A percentile compares a stretch with the other conserved stretches of the same genome.
These are phyloP conservation scores for Ganaspis sp. DNA, from an alignment of 1,140 invertebrate genomes.

Conservation along the genomic window DNA sequence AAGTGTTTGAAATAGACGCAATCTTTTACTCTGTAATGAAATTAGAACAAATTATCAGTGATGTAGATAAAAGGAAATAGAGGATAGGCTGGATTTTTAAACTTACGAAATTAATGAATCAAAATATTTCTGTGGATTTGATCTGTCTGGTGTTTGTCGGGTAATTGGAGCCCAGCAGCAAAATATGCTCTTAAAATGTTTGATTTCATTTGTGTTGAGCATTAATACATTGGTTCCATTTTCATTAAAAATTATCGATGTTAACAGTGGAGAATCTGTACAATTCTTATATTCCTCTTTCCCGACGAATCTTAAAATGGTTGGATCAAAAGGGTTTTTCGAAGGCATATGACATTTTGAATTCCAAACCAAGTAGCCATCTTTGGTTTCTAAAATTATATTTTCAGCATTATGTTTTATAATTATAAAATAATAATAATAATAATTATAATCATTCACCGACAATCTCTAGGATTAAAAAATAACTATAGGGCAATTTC, in stretches of 20 bases:
- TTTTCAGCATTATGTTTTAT: too few species aligned
- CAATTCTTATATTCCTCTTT: slow-evolving; percentile 79
- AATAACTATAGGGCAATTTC: too few species aligned
- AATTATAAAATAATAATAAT: too few species aligned
- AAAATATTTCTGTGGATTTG: slow-evolving; percentile 53
- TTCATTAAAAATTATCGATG: slow-evolving; percentile 66
- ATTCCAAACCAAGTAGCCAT: slow-evolving; percentile 82
- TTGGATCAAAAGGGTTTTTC: slow-evolving; percentile 81
- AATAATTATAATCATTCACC: too few species aligned
- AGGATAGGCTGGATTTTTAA: neutral
- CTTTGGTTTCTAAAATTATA: too few species aligned
- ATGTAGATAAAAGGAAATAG: neutral
- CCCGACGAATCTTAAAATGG: slow-evolving; percentile 79
- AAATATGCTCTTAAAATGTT: slow-evolving; percentile 58
- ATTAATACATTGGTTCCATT: slow-evolving; percentile 60
- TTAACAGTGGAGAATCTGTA: slow-evolving; percentile 73
- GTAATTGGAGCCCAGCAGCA: slow-evolving; percentile 79
- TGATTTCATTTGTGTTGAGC: slow-evolving; percentile 60
- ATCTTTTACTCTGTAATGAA: neutral
- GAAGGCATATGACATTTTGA: slow-evolving; percentile 83
- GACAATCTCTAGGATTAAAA: too few species aligned
- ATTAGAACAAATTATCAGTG: neutral
- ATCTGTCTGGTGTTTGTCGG: slow-evolving; percentile 56
- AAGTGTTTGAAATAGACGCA: slow-evolving; percentile 72
- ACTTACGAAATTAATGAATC: slow-evolving; percentile 76